Percentiles rank a stretch among this genome's conserved stretches.
phyloP scores from a whole-genome alignment of 2,113 vertebrate species.

The Plotosus lineatus region DNA sequence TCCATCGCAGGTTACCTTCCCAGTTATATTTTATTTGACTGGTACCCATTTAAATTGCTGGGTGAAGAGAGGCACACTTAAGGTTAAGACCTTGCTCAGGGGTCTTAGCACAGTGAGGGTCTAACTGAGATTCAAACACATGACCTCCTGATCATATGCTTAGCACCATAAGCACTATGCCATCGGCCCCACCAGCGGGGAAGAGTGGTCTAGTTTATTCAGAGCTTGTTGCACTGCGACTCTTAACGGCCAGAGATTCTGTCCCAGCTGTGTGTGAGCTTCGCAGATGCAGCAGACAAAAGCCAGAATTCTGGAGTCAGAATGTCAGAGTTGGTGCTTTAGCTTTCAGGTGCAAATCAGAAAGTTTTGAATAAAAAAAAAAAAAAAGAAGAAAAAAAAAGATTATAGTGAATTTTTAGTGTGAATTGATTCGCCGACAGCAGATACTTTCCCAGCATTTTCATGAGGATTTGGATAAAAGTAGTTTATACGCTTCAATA shows the following conservation, averaged over 20 bases:
- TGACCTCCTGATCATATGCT: too few species aligned
- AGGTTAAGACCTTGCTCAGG: too few species aligned
- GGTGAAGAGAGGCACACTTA: too few species aligned
- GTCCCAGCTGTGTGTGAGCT: not conserved
- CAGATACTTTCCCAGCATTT: not conserved
- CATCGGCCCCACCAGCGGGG: too few species aligned
- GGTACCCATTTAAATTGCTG: too few species aligned
- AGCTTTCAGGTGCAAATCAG: not conserved
- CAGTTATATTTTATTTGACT: too few species aligned
- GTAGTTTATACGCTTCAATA: not conserved
- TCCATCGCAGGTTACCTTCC: too few species aligned
- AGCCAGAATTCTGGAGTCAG: not conserved
- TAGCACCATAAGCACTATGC: too few species aligned
- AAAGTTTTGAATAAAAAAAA: too few species aligned
- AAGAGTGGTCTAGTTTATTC: conserved; percentile 34
- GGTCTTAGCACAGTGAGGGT: too few species aligned
- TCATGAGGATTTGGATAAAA: not conserved
- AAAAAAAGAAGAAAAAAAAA: not conserved
- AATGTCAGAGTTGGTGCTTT: not conserved
- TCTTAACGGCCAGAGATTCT: conserved; percentile 11
- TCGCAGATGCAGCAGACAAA: conserved; percentile 6
- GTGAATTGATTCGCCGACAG: not conserved
- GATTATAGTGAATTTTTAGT: conserved; percentile 8
- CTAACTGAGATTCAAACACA: too few species aligned
- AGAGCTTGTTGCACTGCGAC: conserved; percentile 19